Conservation (phyloP, 2,888 invertebrate genomes). For the Brassicogethes aeneus region DNA sequence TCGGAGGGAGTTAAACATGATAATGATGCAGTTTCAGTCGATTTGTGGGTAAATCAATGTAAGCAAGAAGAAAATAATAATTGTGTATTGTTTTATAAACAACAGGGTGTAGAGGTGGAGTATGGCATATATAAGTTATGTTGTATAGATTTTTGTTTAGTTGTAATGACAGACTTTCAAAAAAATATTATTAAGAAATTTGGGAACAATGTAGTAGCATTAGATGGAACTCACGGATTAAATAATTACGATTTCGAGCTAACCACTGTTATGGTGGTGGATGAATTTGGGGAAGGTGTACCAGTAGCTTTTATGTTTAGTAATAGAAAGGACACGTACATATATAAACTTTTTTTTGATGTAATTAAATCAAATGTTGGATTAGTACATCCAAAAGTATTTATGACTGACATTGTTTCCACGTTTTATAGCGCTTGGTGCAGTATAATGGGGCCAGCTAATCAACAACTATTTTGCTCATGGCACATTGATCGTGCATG, state of each 20-base stretch:
- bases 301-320: slow-evolving; percentile 14
- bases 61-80: not conserved
- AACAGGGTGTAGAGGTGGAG: slow-evolving; percentile 7
- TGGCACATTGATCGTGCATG: too few species aligned
- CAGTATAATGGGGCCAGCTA: slow-evolving; percentile 2
- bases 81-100: slow-evolving; percentile 9
- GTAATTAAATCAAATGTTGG: slow-evolving; percentile 5
- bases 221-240: slow-evolving; percentile 15
- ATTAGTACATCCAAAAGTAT: slow-evolving; percentile 5
- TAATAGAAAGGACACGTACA: slow-evolving; percentile 13
- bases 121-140: slow-evolving; percentile 1
- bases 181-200: slow-evolving; percentile 9
- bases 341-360: slow-evolving; percentile 9
- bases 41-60: slow-evolving; percentile 5
- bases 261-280: slow-evolving; percentile 12
- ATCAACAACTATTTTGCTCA: slow-evolving; percentile 1
- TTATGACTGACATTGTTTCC: slow-evolving; percentile 7
- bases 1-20: too few species aligned
- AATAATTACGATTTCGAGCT: slow-evolving; percentile 15
- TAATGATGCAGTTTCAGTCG: not conserved
- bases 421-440: slow-evolving; percentile 5
- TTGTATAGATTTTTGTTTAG: slow-evolving; percentile 9
- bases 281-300: slow-evolving; percentile 14
- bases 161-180: slow-evolving; percentile 11
- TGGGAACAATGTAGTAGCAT: slow-evolving; percentile 11